Evolutionary conservation across 2,113 vertebrate species (phyloP), one percentile per base, ranked within the genome.

Genomic region (Misgurnus mizolepis): DNA sequence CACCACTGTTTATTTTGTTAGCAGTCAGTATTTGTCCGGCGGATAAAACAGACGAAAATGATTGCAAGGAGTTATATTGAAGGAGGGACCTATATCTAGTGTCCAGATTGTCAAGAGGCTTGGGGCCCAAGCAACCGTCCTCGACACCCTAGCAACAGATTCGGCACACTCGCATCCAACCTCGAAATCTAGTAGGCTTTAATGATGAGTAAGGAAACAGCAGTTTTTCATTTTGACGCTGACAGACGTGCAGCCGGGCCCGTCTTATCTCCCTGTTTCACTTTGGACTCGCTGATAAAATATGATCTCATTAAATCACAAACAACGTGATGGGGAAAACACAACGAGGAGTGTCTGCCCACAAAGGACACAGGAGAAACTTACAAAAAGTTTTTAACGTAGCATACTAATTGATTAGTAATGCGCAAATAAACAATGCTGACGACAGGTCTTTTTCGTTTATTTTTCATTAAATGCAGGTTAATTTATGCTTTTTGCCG

Each of bases 401-500:
- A 17, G 72, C 68, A 58, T 50, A 40, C 71, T 79, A 79, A 83
- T 80, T 83, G 71, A 73, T 76, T 53, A 76, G 73, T 66, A 65
- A 47, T 68, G 50, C 17, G 67, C 27, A 65, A 83, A 80, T 75
- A 83, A 80, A 76, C 78, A 68, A 74, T 70, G 67, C 56, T 80
- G 65, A 68, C 12, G 77, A 76, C 64, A 73, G 64, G 41, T 80
- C 82, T 78, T 80, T 74, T 70, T 41, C 85, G 60, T 78, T 66
- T 40, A 55, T 77, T 84, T 83, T 79, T 84, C 15, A 60, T 85
- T 77, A 75, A 78, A 83, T 87, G 86, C 70, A 78, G 79, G 82
- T 82, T 81, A 81, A 89, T 90, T 89, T 86, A 85, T 90, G 83
- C 85, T 80, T 68, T 86, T 82, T 67, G 82, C 69, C 71, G 82